Percentiles rank a stretch among this genome's conserved stretches.
These are phyloP conservation scores for Caenorhabditis sp. DNA, from an alignment of 2,888 invertebrate species.

Conservation along the genomic window DNA sequence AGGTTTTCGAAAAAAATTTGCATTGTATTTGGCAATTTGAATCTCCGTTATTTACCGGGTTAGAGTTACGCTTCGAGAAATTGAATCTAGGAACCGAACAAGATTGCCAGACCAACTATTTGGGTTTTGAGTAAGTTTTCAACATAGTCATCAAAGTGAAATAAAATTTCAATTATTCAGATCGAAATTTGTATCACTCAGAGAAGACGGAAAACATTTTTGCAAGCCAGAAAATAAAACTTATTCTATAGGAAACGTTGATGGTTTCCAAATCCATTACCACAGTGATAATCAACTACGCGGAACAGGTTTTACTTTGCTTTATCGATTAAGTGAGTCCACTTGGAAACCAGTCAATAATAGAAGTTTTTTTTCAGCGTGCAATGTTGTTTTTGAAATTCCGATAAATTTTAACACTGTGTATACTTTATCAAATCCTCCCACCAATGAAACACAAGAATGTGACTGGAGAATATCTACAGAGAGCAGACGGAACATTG, in stretches of 20 bases:
- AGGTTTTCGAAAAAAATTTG: conserved; percentile 40
- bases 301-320: conserved; percentile 59
- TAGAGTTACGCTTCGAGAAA: conserved; percentile 53
- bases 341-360: neutral
- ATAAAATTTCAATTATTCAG: no score
- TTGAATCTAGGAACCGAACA: conserved; percentile 73
- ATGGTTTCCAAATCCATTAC: conserved; percentile 34
- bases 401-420: conserved; percentile 50
- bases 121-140: conserved; percentile 22
- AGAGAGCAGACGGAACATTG: conserved; percentile 56
- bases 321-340: conserved; percentile 53
- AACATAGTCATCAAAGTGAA: no score
- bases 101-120: conserved; percentile 43
- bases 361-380: conserved; percentile 36
- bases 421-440: conserved; percentile 76
- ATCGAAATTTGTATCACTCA: no score
- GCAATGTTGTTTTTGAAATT: conserved; percentile 59
- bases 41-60: conserved; percentile 53
- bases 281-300: conserved; percentile 39
- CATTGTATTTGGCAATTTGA: conserved; percentile 62
- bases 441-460: conserved; percentile 63
- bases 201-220: no score
- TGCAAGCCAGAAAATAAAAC: no score
- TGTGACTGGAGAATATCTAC: conserved; percentile 80
- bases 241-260: no score